A percentile compares a stretch with the other conserved stretches of the same genome.
Evolutionary conservation across 2,113 vertebrate genomes (phyloP).

Genomic region (Eurystomus gularis): DNA sequence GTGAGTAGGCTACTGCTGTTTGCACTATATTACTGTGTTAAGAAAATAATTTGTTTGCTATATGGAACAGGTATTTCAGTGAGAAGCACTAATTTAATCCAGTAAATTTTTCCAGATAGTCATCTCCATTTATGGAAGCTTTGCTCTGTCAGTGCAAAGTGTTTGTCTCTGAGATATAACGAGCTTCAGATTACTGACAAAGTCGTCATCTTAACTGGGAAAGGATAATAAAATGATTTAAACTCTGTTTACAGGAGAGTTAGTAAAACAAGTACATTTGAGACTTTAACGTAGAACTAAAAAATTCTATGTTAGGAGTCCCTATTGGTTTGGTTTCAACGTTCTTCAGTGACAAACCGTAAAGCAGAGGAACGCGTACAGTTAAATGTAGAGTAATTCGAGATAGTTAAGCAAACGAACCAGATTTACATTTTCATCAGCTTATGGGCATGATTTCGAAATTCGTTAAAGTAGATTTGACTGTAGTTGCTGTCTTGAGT

Average conservation of each 20-base stretch:
- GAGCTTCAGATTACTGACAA: not conserved
- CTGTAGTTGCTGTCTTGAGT: not conserved
- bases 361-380: not conserved
- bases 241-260: not conserved
- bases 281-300: not conserved
- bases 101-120: slow-evolving; percentile 1
- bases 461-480: not conserved
- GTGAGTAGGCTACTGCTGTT: not conserved
- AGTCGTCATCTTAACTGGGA: not conserved
- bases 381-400: not conserved
- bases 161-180: not conserved
- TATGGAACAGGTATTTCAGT: not conserved
- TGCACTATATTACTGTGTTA: not conserved
- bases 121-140: not conserved
- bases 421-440: not conserved
- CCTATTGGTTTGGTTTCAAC: not conserved
- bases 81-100: not conserved
- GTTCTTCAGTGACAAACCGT: not conserved
- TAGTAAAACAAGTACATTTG: not conserved
- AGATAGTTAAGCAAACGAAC: not conserved
- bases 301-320: not conserved
- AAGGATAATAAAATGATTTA: not conserved
- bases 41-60: not conserved
- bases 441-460: not conserved
- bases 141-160: not conserved